Evolutionary conservation across 2,113 vertebrate genomes (phyloP).

Genomic region (Stomatorhinus ivindoensis): DNA sequence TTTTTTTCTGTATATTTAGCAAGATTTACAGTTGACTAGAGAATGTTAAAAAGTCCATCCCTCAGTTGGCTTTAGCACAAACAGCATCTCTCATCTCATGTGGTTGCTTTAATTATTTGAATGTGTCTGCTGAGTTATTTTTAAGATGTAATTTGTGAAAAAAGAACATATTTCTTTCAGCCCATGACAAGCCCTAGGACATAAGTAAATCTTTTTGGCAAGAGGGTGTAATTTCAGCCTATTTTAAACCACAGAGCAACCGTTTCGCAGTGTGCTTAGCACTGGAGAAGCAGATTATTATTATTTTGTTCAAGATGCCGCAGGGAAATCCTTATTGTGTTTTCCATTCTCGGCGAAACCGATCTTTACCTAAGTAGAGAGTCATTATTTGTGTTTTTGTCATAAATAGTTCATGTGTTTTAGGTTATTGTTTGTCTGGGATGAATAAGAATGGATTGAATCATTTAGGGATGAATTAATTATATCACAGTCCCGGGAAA

Average conservation of each 20-base stretch:
- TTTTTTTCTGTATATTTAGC: not conserved
- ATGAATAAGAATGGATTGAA: constrained; percentile 2
- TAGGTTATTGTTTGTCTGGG: constrained; percentile 2
- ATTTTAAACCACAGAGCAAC: constrained; percentile 23
- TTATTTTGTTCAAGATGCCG: constrained; percentile 3
- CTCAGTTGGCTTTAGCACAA: not conserved
- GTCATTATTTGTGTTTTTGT: constrained; percentile 19
- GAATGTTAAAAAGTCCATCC: not conserved
- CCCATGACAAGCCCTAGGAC: constrained; percentile 21
- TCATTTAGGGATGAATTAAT: constrained; percentile 2
- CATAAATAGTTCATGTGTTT: constrained; percentile 10
- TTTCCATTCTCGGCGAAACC: constrained; percentile 13
- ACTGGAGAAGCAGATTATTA: constrained; percentile 12
- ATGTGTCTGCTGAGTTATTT: constrained; percentile 22
- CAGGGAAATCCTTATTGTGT: constrained; percentile 13
- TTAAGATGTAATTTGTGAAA: constrained; percentile 21
- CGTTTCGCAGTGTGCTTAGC: constrained; percentile 14
- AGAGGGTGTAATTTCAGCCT: constrained; percentile 21
- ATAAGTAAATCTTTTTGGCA: constrained; percentile 23
- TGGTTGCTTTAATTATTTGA: constrained; percentile 21
- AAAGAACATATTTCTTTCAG: constrained; percentile 20
- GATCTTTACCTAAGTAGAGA: constrained; percentile 16
- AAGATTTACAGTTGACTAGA: not conserved
- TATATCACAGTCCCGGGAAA: not conserved
- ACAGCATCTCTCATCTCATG: constrained; percentile 12